Base-by-base conservation (phyloP, 1,140 invertebrate genomes). In the Diachasma alloeum region DNA sequence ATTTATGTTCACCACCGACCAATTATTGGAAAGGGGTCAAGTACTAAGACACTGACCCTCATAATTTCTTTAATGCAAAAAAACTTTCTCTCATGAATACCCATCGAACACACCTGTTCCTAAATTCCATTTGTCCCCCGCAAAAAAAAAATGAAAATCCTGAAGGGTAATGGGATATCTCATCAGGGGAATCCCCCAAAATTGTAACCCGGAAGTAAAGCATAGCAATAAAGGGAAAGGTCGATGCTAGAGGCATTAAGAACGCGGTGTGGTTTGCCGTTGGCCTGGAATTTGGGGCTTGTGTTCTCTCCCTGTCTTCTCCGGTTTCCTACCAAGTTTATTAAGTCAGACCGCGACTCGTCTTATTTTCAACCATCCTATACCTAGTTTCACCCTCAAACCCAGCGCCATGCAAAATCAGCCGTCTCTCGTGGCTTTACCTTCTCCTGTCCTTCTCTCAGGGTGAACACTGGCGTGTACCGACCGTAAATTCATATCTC, bases 401-500 rank as follows among this genome's bases (percentile, higher is more conserved):
- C 69, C 53, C 36, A 22, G 39, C 9, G 69, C 42, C 78, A 76
- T 26, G 24, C 68, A 53, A 9, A n/a, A 63, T 39, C 19, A 56
- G 31, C 44, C 72, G 39, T 53, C 63, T 53, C 36, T 39, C 11
- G 31, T 42, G 53, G 26, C 22, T 37, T 53, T 24, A 63, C 53
- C 66, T 72, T 68, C 72, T 67, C 69, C 69, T 48, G 46, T 70
- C 17, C 74, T 53, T 46, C 37, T 53, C 44, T 6, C 15, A 56
- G 17, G 67, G 72, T 53, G 63, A 78, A 71, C 72, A 53, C 53
- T 39, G 81, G 17, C 77, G 76, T 81, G 80, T 79, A 56, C 75
- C 78, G 44, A 72, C 83, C 82, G 80, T 86, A 86, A 86, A 85
- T 86, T 86, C 84, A 86, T 86, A 85, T 85, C 85, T 84, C 83